Base-by-base conservation (phyloP, 2,113 vertebrate species). In the Sceloporus tristichus region DNA sequence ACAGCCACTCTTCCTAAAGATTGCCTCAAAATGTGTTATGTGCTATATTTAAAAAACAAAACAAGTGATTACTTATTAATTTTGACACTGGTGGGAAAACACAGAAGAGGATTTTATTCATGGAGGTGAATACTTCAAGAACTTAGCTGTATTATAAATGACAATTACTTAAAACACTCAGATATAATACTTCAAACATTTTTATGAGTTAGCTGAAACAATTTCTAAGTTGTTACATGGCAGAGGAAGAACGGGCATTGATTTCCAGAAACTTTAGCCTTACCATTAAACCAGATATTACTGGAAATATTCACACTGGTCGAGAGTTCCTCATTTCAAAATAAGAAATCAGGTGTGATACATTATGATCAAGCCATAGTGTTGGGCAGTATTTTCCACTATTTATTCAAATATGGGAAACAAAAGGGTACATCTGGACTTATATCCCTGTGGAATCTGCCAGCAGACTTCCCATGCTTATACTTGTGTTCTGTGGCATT, bases 91-190 rank as follows among this genome's bases (percentile, higher is more conserved):
- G 29, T 86, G 29, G 74, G 81, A 75, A 91, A 83, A 13, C 77
- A 89, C 27, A 78, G 89, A 94, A 93, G 38, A 89, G 40, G 88
- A 91, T 95, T 94, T 95, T 93, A 95, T 91, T 94, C 73, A 68
- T 85, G 88, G 82, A 80, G 92, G 65, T 79, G 77, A 87, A 74
- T 53, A 79, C 65, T 90, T 79, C 78, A 86, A 92, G 65, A 90
- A 88, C 75, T 88, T 85, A 85, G 85, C n/a, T 87, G 80, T 68
- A 93, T 86, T 87, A 91, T n/a, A 92, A 90, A 81, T 54, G 2
- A 89, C 34, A 87, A 84, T 90, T 23, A 7, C 54, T 76, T 74
- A 2, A 29, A 65, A 71, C 40, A 86, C 88, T 66, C 81, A 89
- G 71, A n/a, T 91, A 86, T 6, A 71, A 18, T 16, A 68, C 62